Evolutionary conservation across 2,888 invertebrate genomes (phyloP), one percentile per base, ranked within the genome.

Genomic region (Amphipoea oculea): DNA sequence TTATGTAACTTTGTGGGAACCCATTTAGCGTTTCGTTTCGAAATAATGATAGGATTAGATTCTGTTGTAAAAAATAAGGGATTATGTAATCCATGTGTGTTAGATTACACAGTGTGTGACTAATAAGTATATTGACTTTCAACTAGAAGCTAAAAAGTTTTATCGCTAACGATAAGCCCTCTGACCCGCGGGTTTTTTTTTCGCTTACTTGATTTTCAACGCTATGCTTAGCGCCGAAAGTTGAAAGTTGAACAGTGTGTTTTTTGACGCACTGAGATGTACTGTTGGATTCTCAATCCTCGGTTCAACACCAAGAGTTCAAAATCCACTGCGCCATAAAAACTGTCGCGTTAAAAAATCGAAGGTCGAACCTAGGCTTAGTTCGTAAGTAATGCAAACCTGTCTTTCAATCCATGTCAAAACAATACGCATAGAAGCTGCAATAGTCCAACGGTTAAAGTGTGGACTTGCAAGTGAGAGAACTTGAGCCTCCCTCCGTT

Each of bases 1-100:
- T 78, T 84, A 29, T n/a, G 79, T 76, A 87, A 86, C 60, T 11
- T 66, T 81, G 79, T 85, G 83, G n/a, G 81, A 83, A 88, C 12
- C n/a, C 69, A 71, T 77, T 81, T 60, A 76, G 45, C 69, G 60
- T 45, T 79, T 63, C 62, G 76, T 80, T 80, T 57, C 67, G 67
- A 80, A 83, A 87, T 74, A 20, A 51, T 17, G 40, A 66, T 74
- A 76, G 60, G 73, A 79, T 79, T 51, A 20, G 4, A 48, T 65
- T 45, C 36, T 66, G 67, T 20, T 40, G 23, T 36, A 57, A 63
- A 76, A 73, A 40, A 17, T 9, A 1, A 20, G 36, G 4, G 2
- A 23, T 83, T 65, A 63, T 48, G 71, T 79, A 72, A 75, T 57
- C 3, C 40, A 63, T n/a, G 12, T 63, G n/a, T 60, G 63, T 63